Base-by-base conservation (phyloP, 1,140 invertebrate species). In the Tribolium madens region DNA sequence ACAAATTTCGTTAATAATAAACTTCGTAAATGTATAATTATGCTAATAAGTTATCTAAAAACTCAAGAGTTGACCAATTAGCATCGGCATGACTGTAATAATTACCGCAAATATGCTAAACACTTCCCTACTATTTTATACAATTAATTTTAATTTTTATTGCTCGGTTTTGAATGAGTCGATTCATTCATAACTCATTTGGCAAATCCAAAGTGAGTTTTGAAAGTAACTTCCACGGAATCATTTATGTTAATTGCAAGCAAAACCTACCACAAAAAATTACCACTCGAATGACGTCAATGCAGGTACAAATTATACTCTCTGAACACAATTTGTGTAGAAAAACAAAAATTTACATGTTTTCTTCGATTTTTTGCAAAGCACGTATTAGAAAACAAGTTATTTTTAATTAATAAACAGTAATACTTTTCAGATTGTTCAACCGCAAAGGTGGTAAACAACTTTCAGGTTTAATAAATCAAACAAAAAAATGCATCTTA, bases 261-360 rank as follows among this genome's bases (percentile, higher is more conserved):
- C 17, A 21, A 57, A 57, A 57, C 17, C 52, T 57, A 57, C 52
- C 52, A 57, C 52, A 57, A 57, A 17, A 57, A 50, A 50, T 50
- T 12, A 50, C 48, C 46, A 12, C 46, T 52, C 52, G 14, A 21
- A 17, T 57, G 52, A 57, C 52, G 52, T 57, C 52, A 57, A 57
- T 57, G 10, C 48, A 50, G 52, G 52, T 57, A 21, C 48, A 57
- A 17, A 57, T 57, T 57, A 57, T 57, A 5, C 52, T 18, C 17
- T 57, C 52, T 18, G 15, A 52, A 57, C 52, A 50, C 48, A 50
- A 42, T 10, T 42, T 50, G 48, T 50, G 9, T 5, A 42, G 36
- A 42, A 42, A 42, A 42, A 42, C 36, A 42, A 7, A n/a, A 57
- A n/a, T 18, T 57, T 18, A n/a, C 17, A 18, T 57, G 14, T 17